Evolutionary conservation across 1,140 invertebrate genomes (phyloP).

Genomic region (Drosophila burlai): DNA sequence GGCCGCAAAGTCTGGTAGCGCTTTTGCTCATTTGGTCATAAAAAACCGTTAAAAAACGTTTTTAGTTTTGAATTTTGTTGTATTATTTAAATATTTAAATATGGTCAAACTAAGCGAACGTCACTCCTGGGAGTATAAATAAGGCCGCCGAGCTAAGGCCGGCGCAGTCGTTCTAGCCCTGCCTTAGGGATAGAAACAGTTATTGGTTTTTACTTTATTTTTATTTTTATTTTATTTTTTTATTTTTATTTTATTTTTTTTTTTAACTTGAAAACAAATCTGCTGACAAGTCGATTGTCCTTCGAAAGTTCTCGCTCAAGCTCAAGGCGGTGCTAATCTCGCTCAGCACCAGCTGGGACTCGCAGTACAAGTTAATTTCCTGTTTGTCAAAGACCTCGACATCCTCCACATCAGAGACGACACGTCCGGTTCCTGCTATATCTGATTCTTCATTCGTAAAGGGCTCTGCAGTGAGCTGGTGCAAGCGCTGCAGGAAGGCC

Average conservation of each 20-base stretch:
- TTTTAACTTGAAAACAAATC: neutral
- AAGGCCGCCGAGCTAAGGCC: neutral
- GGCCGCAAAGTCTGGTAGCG: too few species aligned
- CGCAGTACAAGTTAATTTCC: conserved; percentile 73
- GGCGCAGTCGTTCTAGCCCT: neutral
- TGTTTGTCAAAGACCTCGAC: conserved; percentile 75
- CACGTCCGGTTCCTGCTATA: too few species aligned
- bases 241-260: neutral
- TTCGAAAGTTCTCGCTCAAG: neutral
- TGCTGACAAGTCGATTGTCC: neutral
- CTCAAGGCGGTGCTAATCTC: conserved; percentile 13
- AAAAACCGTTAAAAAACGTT: neutral
- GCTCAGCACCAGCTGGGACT: conserved; percentile 47
- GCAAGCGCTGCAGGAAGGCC: conserved; percentile 53
- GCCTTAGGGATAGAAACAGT: too few species aligned
- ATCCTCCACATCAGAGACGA: neutral
- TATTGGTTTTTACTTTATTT: too few species aligned
- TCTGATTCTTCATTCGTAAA: neutral
- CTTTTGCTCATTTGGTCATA: too few species aligned
- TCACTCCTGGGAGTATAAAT: neutral
- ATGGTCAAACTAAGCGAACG: neutral
- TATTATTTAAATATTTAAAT: neutral
- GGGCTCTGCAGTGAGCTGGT: conserved; percentile 56
- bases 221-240: too few species aligned
- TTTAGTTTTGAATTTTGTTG: neutral